These are phyloP conservation scores for Dipodomys ordii DNA, from an alignment of 2,113 vertebrate genomes.

Conservation along the genomic window DNA sequence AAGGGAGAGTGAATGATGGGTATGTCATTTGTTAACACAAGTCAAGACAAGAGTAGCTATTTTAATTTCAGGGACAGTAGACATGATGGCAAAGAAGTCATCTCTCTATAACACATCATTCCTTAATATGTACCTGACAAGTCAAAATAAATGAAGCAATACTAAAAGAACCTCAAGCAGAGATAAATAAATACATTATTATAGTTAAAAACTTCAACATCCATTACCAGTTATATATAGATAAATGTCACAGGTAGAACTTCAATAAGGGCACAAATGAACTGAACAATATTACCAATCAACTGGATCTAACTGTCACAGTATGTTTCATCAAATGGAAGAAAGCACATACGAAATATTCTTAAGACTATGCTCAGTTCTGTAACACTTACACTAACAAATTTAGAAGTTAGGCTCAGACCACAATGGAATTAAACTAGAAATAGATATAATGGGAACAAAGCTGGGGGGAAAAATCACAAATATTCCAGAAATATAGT, in stretches of 20 bases:
- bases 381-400: not conserved
- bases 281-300: not conserved
- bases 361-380: not conserved
- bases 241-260: not conserved
- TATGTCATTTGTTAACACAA: too few relatives aligned
- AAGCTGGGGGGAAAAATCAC: not conserved
- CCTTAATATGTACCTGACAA: not conserved
- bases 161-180: not conserved
- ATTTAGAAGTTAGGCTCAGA: not conserved
- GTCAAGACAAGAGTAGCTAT: too few relatives aligned
- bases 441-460: not conserved
- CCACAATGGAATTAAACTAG: conserved; percentile 10
- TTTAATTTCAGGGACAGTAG: too few relatives aligned
- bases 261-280: not conserved
- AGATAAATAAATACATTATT: not conserved
- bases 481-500: not conserved
- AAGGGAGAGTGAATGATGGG: too few relatives aligned
- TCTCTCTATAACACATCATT: not conserved
- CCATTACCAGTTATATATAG: not conserved
- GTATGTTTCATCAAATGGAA: not conserved
- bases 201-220: not conserved
- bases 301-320: not conserved
- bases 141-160: not conserved
- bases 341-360: not conserved
- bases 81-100: too few relatives aligned